Percentiles rank a stretch among this genome's conserved stretches.
Evolutionary conservation across 2,797 vertebrate species (phyloP).

Genomic region (Echiichthys vipera): DNA sequence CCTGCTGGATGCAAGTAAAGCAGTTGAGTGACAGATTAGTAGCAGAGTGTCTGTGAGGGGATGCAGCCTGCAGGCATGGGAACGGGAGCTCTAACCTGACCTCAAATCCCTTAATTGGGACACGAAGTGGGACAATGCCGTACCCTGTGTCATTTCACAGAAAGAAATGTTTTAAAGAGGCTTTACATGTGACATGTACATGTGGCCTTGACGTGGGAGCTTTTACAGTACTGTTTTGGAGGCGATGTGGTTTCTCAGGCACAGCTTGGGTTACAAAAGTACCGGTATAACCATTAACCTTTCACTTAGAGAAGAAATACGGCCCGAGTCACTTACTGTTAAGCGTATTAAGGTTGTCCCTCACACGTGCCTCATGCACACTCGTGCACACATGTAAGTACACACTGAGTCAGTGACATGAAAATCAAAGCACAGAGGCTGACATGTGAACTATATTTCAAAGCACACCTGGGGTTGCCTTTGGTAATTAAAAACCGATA

Average conservation of each 20-base stretch:
- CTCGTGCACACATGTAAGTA: background rate
- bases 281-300: slow-evolving; percentile 18
- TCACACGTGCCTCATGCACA: background rate
- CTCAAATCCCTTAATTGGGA: slow-evolving; percentile 70
- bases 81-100: slow-evolving; percentile 52
- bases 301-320: slow-evolving; percentile 4
- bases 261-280: slow-evolving; percentile 6
- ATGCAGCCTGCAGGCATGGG: slow-evolving; percentile 50
- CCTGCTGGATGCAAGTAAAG: slow-evolving; percentile 39
- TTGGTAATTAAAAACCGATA: slow-evolving; percentile 17
- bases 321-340: slow-evolving; percentile 4
- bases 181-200: slow-evolving; percentile 50
- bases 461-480: slow-evolving; percentile 42
- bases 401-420: slow-evolving; percentile 18
- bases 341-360: slow-evolving; percentile 5
- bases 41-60: slow-evolving; percentile 46
- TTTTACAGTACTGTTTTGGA: slow-evolving; percentile 26
- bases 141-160: slow-evolving; percentile 29
- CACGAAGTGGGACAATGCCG: slow-evolving; percentile 48
- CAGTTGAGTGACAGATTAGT: slow-evolving; percentile 41
- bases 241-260: slow-evolving; percentile 35
- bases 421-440: slow-evolving; percentile 29
- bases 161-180: slow-evolving; percentile 39
- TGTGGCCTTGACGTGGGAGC: slow-evolving; percentile 15
- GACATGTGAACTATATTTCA: slow-evolving; percentile 38